These are phyloP conservation scores for Globodera ellingtonae DNA, from an alignment of 1,140 invertebrate species.

Conservation along the genomic window DNA sequence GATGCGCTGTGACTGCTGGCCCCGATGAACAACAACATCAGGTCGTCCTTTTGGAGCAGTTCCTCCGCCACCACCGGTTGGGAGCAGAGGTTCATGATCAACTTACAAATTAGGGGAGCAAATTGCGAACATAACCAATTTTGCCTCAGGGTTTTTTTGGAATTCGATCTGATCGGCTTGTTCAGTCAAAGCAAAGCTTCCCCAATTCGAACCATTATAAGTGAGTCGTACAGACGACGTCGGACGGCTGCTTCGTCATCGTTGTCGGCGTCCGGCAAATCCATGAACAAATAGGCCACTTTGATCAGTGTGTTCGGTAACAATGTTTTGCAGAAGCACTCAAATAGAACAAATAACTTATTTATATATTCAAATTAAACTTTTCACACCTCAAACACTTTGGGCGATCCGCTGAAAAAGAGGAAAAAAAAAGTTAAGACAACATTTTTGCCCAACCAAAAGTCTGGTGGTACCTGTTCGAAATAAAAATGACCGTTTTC, in stretches of 20 bases:
- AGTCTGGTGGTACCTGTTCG: constrained; percentile 49
- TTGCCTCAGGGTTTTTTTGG: background rate
- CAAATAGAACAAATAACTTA: background rate
- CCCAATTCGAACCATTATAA: constrained; percentile 43
- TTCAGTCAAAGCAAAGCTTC: background rate
- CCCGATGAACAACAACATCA: constrained; percentile 90
- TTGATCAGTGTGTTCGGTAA: constrained; percentile 97
- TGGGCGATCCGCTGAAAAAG: constrained; percentile 51
- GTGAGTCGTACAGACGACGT: constrained; percentile 45
- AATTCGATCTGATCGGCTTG: background rate
- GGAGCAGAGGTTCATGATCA: constrained; percentile 88
- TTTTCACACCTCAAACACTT: constrained; percentile 68
- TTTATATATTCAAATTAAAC: background rate
- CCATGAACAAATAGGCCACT: constrained; percentile 97
- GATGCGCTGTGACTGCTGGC: constrained; percentile 85
- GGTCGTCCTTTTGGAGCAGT: constrained; percentile 90
- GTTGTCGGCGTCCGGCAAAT: constrained; percentile 76
- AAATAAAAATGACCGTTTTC: constrained; percentile 51
- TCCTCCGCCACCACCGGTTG: constrained; percentile 88
- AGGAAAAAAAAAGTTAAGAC: background rate
- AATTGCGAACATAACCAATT: background rate
- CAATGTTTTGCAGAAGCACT: constrained; percentile 83
- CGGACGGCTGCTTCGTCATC: constrained; percentile 36
- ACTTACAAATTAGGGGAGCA: constrained; percentile 75
- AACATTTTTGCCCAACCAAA: constrained; percentile 8